Conservation (phyloP, 2,113 vertebrate genomes). For the Boulengeromyrus knoepffleri region DNA sequence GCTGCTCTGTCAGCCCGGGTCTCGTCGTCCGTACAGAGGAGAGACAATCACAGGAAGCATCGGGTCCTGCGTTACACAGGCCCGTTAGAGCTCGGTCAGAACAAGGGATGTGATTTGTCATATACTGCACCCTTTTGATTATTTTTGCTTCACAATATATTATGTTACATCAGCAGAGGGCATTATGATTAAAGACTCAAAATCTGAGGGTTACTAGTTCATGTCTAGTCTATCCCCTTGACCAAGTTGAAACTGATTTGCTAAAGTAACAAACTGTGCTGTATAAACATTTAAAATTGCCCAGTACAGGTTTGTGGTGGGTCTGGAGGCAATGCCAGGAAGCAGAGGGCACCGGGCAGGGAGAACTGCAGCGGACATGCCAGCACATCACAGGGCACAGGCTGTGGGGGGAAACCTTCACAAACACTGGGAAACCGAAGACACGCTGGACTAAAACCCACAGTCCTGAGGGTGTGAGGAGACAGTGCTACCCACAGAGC, state of each 20-base stretch:
- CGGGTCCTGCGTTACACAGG: background rate
- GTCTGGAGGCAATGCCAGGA: background rate
- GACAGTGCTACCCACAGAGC: background rate
- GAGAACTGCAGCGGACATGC: background rate
- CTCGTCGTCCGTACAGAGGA: background rate
- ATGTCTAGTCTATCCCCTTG: background rate
- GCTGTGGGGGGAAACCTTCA: background rate
- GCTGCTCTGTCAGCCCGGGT: background rate
- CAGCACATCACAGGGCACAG: background rate
- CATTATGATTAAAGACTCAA: background rate
- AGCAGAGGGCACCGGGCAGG: background rate
- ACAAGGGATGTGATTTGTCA: background rate
- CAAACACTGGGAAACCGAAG: background rate
- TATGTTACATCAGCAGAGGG: background rate
- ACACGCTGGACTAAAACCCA: background rate
- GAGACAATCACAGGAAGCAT: background rate
- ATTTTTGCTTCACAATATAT: background rate
- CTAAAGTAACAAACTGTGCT: background rate
- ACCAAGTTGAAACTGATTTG: background rate
- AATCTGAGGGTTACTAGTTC: background rate
- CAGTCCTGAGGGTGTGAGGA: background rate
- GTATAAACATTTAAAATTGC: background rate
- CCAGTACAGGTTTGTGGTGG: background rate
- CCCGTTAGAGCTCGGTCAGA: background rate
- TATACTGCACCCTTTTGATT: background rate